Base-by-base conservation (phyloP, 2,797 vertebrate species). In the Anguilla megastoma region DNA sequence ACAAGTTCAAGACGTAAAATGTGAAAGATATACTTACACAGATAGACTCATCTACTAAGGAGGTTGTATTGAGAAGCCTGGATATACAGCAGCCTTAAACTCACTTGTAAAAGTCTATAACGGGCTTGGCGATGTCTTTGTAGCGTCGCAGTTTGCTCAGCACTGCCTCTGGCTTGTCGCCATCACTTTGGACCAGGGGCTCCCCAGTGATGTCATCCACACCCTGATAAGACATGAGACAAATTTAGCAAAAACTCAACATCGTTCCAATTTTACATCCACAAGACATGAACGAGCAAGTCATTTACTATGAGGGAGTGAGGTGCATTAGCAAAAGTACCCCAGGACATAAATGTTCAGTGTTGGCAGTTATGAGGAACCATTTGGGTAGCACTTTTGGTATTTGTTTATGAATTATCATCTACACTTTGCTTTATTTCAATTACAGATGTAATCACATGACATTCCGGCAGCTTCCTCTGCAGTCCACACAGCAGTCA, bases 21-120 rank as follows among this genome's bases (percentile, higher is more conserved):
- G 9, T 1, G 30, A 12, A 2, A 30, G 69, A 10, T 33, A 74
- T 14, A 36, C 16, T 45, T 41, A 1, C 18, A 14, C 3, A 30
- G 27, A 33, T 33, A 33, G 27, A 33, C 7, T 45, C 36, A 79
- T 79, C 33, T 41, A 30, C 41, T 79, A 45, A 45, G 76, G 36
- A 79, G 36, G 33, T 5, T 41, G 16, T 79, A 79, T 21, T 45
- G 16, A 54, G 21, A 54, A 54, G 41, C 24, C 80, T 52, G 41
- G 41, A 45, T 45, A 45, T 45, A 45, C 41, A 45, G 41, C 7
- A 27, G n/a, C n/a, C 21, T 80, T 30, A 58, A 33, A 96, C 97
- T 96, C 90, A 99, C 97, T 97, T 98, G 96, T 99, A 99, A 50
- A 99, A 89, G 87, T 99, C 96, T 2, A 98, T 98, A 82, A 99